Percentiles rank a stretch among this genome's conserved stretches.
Conservation (phyloP, 2,888 invertebrate genomes). For the Cryptocheilus praepositus region DNA sequence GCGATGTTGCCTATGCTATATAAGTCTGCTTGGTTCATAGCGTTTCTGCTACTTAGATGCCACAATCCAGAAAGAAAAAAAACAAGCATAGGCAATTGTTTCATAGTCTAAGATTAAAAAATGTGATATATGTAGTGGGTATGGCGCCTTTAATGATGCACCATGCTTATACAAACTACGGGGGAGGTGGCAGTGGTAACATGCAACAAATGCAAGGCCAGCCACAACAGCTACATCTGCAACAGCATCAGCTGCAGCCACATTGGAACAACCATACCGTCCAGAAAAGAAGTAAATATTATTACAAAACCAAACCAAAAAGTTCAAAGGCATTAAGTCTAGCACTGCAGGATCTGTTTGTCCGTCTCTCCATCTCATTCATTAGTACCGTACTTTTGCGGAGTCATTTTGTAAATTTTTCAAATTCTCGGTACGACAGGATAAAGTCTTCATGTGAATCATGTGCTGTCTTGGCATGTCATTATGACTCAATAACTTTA, state of each 20-base stretch:
- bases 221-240: constrained; percentile 75
- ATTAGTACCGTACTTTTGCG: constrained; percentile 40
- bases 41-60: constrained; percentile 64
- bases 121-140: constrained; percentile 74
- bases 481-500: constrained; percentile 44
- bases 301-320: constrained; percentile 53
- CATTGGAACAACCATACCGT: constrained; percentile 75
- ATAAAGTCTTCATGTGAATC: constrained; percentile 8
- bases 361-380: constrained; percentile 53
- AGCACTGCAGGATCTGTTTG: constrained; percentile 55
- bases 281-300: constrained; percentile 77
- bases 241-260: constrained; percentile 75
- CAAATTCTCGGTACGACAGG: constrained; percentile 18
- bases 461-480: constrained; percentile 3
- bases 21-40: constrained; percentile 13
- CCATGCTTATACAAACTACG: constrained; percentile 79
- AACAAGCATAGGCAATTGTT: constrained; percentile 49
- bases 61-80: constrained; percentile 46
- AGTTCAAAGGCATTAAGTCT: constrained; percentile 43
- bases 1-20: too few species aligned
- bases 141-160: constrained; percentile 77
- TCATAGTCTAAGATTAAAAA: constrained; percentile 67
- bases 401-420: constrained; percentile 30
- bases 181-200: constrained; percentile 78
- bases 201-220: constrained; percentile 76